phyloP scores from a whole-genome alignment of 2,797 vertebrate species.

The Paguma larvata region DNA sequence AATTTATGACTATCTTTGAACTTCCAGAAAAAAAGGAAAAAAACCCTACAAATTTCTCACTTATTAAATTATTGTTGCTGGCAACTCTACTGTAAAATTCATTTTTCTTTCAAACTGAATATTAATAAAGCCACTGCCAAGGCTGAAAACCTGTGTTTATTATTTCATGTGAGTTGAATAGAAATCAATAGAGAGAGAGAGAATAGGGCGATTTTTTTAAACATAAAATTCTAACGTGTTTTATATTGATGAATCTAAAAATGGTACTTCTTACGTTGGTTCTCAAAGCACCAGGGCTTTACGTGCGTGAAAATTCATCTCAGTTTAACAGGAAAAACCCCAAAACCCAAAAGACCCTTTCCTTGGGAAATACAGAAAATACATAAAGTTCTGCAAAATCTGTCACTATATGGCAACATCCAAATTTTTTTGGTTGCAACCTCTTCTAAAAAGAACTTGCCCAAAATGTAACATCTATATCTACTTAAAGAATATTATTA shows the following conservation, averaged over 20 bases:
- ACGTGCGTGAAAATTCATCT: neutral
- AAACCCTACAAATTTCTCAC: neutral
- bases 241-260: slow-evolving; percentile 52
- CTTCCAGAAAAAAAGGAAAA: neutral
- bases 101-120: slow-evolving; percentile 50
- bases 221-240: slow-evolving; percentile 32
- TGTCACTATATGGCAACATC: slow-evolving; percentile 13
- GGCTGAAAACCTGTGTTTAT: neutral
- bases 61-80: neutral
- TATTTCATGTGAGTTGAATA: slow-evolving; percentile 16
- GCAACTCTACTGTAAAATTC: neutral
- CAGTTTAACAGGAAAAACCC: slow-evolving; percentile 3
- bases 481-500: slow-evolving; percentile 1
- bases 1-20: neutral
- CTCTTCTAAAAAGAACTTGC: slow-evolving; percentile 13
- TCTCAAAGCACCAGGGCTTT: neutral
- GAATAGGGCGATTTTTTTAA: neutral
- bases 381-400: slow-evolving; percentile 18
- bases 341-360: neutral
- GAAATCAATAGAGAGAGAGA: slow-evolving; percentile 32
- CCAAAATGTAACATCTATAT: neutral
- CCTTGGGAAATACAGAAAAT: slow-evolving; percentile 23
- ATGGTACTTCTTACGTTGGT: neutral
- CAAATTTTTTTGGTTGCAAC: slow-evolving; percentile 8
- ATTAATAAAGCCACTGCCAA: slow-evolving; percentile 37